A percentile compares a stretch with the other conserved stretches of the same genome.
phyloP scores from a whole-genome alignment of 35 echinoderm and acorn worm species.

The Chiridota heheva region DNA sequence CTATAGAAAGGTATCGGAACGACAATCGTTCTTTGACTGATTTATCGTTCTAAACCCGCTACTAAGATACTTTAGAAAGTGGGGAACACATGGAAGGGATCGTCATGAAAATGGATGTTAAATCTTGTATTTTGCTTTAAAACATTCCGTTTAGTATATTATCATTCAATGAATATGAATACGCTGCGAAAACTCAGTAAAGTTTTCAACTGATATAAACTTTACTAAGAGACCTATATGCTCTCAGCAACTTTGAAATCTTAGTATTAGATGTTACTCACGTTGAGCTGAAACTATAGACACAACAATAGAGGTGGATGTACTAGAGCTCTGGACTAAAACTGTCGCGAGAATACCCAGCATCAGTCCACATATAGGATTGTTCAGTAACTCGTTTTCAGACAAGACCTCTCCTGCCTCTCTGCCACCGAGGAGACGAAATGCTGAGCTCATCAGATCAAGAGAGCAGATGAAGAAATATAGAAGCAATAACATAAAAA shows the following conservation, averaged over 20 bases:
- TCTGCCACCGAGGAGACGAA: conserved; percentile 94
- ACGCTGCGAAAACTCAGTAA: not conserved
- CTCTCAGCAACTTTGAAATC: too few species aligned
- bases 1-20: too few species aligned
- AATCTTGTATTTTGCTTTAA: too few species aligned
- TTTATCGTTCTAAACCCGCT: too few species aligned
- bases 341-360: conserved; percentile 94
- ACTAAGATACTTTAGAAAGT: too few species aligned
- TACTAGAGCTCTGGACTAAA: conserved; percentile 95
- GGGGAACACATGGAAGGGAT: too few species aligned
- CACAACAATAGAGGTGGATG: conserved; percentile 95
- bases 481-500: conserved; percentile 50
- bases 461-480: conserved; percentile 97
- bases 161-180: not conserved
- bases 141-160: not conserved
- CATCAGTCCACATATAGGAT: conserved; percentile 97
- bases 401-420: conserved; percentile 85
- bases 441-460: conserved; percentile 92
- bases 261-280: conserved; percentile 78
- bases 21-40: too few species aligned
- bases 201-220: too few species aligned
- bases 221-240: too few species aligned
- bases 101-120: too few species aligned
- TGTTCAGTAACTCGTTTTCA: conserved; percentile 71
- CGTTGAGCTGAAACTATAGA: conserved; percentile 94